These are phyloP conservation scores for Drosophila maculinotata DNA, from an alignment of 2,888 invertebrate genomes.

Conservation along the genomic window DNA sequence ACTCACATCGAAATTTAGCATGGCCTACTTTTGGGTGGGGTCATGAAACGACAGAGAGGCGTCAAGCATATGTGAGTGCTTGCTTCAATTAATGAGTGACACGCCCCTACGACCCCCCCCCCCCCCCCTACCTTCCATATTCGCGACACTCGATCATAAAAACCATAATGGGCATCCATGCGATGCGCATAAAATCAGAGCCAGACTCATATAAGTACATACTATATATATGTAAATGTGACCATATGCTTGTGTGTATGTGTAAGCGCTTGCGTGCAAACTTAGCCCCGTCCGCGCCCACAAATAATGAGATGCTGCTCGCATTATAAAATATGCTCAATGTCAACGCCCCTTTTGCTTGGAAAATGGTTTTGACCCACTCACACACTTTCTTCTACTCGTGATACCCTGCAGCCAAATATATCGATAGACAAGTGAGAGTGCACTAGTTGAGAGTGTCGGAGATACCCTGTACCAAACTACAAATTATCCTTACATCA, in stretches of 20 bases:
- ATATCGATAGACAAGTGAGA: too few species aligned
- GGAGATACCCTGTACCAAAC: too few species aligned
- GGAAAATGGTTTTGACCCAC: too few species aligned
- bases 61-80: conserved; percentile 33
- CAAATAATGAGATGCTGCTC: conserved; percentile 41
- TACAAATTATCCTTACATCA: too few species aligned
- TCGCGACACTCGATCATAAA: conserved; percentile 47
- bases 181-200: conserved; percentile 51
- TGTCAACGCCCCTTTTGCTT: too few species aligned
- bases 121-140: too few species aligned
- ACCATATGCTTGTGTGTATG: neutral
- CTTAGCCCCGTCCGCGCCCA: too few species aligned
- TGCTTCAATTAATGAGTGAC: conserved; percentile 45
- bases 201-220: conserved; percentile 24
- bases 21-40: conserved; percentile 22
- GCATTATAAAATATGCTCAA: conserved; percentile 26
- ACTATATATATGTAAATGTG: conserved; percentile 14
- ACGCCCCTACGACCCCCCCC: conserved; percentile 39
- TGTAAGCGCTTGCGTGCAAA: neutral
- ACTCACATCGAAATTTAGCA: neutral
- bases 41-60: conserved; percentile 37
- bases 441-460: too few species aligned
- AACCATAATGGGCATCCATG: conserved; percentile 46
- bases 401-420: too few species aligned
- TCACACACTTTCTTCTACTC: too few species aligned